Evolutionary conservation across 2,888 invertebrate genomes (phyloP), one percentile per base, ranked within the genome.

Genomic region (Pristionchus arcanus): DNA sequence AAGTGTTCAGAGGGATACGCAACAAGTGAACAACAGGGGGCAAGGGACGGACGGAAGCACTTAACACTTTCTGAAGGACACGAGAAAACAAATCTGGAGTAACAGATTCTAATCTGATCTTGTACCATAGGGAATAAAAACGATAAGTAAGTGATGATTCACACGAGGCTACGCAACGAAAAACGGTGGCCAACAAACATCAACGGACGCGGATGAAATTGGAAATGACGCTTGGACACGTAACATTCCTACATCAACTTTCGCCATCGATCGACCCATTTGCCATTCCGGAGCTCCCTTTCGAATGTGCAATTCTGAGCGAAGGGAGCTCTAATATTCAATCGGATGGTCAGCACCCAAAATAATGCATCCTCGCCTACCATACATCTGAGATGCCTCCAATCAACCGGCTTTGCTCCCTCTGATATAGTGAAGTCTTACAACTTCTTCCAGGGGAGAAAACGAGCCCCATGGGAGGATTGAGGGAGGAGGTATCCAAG

Each of bases 401-500:
- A 63, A 63, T 63, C 63, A 63, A 21, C 63, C 37, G 15, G 4
- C 71, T 68, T n/a, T 68, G 28, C 68, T 28, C 71, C 4, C 25
- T 71, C 68, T 31, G 25, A 63, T 71, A 37, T 25, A 34, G 21
- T 34, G 74, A 74, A 74, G 37, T 74, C 74, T 21, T 74, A 74
- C 74, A 74, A 42, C 16, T 16, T 63, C 5, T 25, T 34, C 74
- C 7, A 74, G 71, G 34, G 71, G 19, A 71, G 71, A 21, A 63
- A 63, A n/a, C 25, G 63, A 63, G 63, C 63, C n/a, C n/a, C 19
- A 21, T 9, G 34, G 1, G 71, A 21, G 31, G 74, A 34, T 1
- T 1, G 68, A 34, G 68, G 66, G 66, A 34, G 68, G 66, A 28
- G 66, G 68, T 68, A 68, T 31, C 68, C 68, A 68, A 74, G 74